Conservation (phyloP, 2,888 invertebrate species). For the Drosophila pseudotakahashii region DNA sequence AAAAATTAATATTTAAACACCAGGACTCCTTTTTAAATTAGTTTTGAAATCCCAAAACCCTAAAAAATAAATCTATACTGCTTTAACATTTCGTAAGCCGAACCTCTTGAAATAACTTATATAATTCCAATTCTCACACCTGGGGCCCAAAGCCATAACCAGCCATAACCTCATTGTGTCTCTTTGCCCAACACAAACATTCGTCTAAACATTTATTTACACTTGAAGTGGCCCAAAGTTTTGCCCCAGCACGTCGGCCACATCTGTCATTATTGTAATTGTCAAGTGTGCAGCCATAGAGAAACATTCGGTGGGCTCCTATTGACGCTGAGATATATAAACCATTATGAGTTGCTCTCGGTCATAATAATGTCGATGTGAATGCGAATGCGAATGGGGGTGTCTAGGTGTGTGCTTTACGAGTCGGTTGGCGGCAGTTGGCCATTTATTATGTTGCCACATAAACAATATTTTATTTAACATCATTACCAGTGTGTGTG, state of each 20-base stretch:
- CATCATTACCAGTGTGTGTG: conserved; percentile 66
- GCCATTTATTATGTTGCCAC: conserved; percentile 76
- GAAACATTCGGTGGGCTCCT: conserved; percentile 34
- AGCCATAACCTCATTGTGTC: conserved; percentile 14
- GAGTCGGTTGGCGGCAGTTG: conserved; percentile 58
- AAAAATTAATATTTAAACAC: background rate
- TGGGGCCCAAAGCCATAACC: background rate
- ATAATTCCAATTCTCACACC: conserved; percentile 4
- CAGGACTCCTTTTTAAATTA: background rate
- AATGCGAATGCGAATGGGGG: conserved; percentile 25
- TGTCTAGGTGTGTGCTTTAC: conserved; percentile 65
- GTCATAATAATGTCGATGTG: conserved; percentile 47
- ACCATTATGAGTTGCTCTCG: conserved; percentile 49
- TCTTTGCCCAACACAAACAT: conserved; percentile 42
- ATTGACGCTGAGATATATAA: conserved; percentile 47
- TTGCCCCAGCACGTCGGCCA: conserved; percentile 37
- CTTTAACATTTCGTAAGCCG: too few species aligned
- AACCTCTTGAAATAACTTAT: conserved; percentile 3
- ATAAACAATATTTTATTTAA: conserved; percentile 81
- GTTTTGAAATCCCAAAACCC: too few species aligned
- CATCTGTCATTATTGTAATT: conserved; percentile 77
- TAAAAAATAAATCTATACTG: too few species aligned
- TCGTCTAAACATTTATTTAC: conserved; percentile 44
- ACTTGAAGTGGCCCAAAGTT: conserved; percentile 34
- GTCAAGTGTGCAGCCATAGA: conserved; percentile 41